phyloP scores from a whole-genome alignment of 2,113 vertebrate species.

The Grus americana region DNA sequence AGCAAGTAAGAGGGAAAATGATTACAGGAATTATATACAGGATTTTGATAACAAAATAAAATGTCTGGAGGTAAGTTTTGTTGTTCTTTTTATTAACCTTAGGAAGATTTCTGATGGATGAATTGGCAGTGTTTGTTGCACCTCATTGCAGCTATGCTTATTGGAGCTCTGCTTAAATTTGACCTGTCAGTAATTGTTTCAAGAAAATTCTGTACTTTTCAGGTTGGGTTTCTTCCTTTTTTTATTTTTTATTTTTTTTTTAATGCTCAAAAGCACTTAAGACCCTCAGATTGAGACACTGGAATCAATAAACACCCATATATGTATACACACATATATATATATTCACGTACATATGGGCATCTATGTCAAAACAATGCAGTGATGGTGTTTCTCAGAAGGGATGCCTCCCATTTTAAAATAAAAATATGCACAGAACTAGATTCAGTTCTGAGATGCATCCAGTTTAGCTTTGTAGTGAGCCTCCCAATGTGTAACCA shows the following conservation, averaged over 20 bases:
- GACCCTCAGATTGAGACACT: not conserved
- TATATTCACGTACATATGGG: not conserved
- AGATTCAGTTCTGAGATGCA: not conserved
- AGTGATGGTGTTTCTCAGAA: not conserved
- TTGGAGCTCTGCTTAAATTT: not conserved
- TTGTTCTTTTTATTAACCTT: not conserved
- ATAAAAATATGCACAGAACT: not conserved
- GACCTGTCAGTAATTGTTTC: not conserved
- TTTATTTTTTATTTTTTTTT: not conserved
- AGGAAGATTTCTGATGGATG: not conserved
- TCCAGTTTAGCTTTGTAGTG: not conserved
- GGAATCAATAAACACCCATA: not conserved
- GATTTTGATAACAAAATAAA: not conserved
- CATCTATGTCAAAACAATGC: not conserved
- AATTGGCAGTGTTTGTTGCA: not conserved
- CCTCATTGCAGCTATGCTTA: not conserved
- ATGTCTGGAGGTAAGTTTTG: constrained; percentile 49
- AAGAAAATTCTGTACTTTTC: not conserved
- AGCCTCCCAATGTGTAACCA: not conserved
- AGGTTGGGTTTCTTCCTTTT: not conserved
- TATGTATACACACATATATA: no score
- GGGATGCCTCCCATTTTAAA: not conserved
- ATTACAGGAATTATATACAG: not conserved
- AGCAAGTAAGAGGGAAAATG: not conserved
- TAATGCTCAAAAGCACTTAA: not conserved